Evolutionary conservation across 2,113 vertebrate species (phyloP), one percentile per base, ranked within the genome.

Genomic region (Rhinopomastus cyanomelas): DNA sequence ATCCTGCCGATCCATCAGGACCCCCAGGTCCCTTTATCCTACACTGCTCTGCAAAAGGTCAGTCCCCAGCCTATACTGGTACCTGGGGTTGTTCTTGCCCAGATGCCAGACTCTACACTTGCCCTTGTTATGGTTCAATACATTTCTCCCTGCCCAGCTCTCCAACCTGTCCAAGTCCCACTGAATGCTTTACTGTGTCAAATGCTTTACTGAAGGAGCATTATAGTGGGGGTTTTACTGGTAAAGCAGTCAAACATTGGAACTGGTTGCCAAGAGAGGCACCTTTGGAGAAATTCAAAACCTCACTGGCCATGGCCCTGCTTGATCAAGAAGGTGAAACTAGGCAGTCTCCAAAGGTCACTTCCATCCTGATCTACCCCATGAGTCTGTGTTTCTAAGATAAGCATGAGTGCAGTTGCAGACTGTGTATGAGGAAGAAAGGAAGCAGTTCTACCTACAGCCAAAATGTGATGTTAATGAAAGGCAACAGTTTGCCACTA

Each of bases 271-370:
- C 30, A 42, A 56, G 30, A 56, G 12, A 65, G 5, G 14, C 59
- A 52, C 9, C 6, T 39, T 36, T 51, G 22, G 25, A 87, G 60
- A 21, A 19, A 42, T 16, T 72, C 5, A 66, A 34, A 77, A 53
- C 19, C 18, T 48, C 25, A 34, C 14, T 39, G 21, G 5, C 8
- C 12, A n/a, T 1, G 2, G 26, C 12, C 19, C 22, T 42, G 22
- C 15, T 92, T 55, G 27, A 46, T 25, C 1, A 1, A 44, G 18
- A 12, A 7, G 0, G 1, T 36, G 29, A 21, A n/a, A 66, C 10
- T 16, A 27, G 5, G 21, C 8, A 7, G 56, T 60, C 37, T 87
- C 26, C 20, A 62, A 37, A 65, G 8, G 8, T n/a, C 30, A 49
- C 3, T 34, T 86, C 26, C 3, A 5, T n/a, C 12, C 6, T 30